Conservation (phyloP, 2,888 invertebrate genomes). For the Drosophila nigricruria region DNA sequence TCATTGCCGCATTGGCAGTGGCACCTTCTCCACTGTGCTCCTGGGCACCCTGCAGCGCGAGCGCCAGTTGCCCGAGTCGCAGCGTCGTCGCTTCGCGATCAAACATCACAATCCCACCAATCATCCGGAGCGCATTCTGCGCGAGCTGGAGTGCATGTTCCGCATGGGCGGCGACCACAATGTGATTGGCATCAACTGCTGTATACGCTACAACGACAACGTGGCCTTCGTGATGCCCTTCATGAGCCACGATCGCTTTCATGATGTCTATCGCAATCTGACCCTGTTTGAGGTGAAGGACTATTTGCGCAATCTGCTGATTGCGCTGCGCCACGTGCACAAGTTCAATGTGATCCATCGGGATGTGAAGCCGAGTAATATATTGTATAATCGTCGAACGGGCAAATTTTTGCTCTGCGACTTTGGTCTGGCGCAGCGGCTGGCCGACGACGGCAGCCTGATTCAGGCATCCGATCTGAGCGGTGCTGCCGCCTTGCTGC, state of each 20-base stretch:
- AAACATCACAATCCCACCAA: conserved; percentile 95
- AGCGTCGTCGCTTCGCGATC: conserved; percentile 90
- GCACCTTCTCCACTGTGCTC: conserved; percentile 95
- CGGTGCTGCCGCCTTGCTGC: conserved; percentile 28
- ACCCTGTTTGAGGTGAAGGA: conserved; percentile 89
- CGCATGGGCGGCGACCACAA: conserved; percentile 92
- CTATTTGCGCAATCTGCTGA: conserved; percentile 92
- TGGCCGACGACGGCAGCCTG: conserved; percentile 59
- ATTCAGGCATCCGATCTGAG: conserved; percentile 53
- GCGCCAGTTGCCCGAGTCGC: conserved; percentile 83
- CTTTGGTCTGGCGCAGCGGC: conserved; percentile 93
- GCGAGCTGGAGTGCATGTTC: conserved; percentile 92
- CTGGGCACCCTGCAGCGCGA: conserved; percentile 88
- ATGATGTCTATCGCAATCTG: conserved; percentile 91
- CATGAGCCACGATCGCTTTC: conserved; percentile 91
- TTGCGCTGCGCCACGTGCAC: conserved; percentile 92
- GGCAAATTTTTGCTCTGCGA: conserved; percentile 92
- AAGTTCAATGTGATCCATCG: conserved; percentile 94
- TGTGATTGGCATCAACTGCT: conserved; percentile 92
- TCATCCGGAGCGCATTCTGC: conserved; percentile 92
- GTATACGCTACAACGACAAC: conserved; percentile 91
- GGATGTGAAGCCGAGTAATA: conserved; percentile 96
- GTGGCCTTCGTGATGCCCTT: conserved; percentile 96
- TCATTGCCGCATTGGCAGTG: conserved; percentile 91
- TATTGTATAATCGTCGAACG: conserved; percentile 91